phyloP scores from a whole-genome alignment of 2,888 invertebrate genomes.

The Malachius bipustulatus region DNA sequence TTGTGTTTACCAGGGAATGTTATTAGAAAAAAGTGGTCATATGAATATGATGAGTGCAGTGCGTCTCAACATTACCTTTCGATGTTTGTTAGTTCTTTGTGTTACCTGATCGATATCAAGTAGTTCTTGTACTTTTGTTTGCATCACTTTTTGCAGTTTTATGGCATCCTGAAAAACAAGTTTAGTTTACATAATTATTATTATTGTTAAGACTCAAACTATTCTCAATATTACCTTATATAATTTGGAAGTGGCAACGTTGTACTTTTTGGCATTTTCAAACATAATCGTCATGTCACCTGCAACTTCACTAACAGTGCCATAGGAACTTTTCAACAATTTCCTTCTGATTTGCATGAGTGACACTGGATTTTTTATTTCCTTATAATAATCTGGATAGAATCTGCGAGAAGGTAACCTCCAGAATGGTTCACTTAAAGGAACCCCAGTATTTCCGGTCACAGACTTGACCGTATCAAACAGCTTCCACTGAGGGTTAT shows the following conservation, averaged over 20 bases:
- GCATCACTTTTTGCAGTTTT: slow-evolving; percentile 59
- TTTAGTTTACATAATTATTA: too few species aligned
- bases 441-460: slow-evolving; percentile 53
- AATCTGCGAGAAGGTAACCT: slow-evolving; percentile 80
- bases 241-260: slow-evolving; percentile 64
- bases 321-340: slow-evolving; percentile 69
- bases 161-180: slow-evolving; percentile 50
- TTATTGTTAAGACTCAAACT: background rate
- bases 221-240: slow-evolving; percentile 50
- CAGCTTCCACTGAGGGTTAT: slow-evolving; percentile 84
- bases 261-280: slow-evolving; percentile 90
- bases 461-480: slow-evolving; percentile 69
- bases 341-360: slow-evolving; percentile 81
- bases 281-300: slow-evolving; percentile 94
- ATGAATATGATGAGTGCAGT: background rate
- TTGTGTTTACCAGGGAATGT: too few species aligned
- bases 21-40: too few species aligned
- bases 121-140: slow-evolving; percentile 57
- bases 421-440: slow-evolving; percentile 87
- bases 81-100: slow-evolving; percentile 38
- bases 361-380: slow-evolving; percentile 92
- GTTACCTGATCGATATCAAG: slow-evolving; percentile 51
- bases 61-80: slow-evolving; percentile 37
- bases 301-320: slow-evolving; percentile 77
- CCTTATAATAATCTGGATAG: slow-evolving; percentile 96